Percentiles rank a stretch among this genome's conserved stretches.
Conservation (phyloP, 2,797 vertebrate species). For the Bucorvus abyssinicus region DNA sequence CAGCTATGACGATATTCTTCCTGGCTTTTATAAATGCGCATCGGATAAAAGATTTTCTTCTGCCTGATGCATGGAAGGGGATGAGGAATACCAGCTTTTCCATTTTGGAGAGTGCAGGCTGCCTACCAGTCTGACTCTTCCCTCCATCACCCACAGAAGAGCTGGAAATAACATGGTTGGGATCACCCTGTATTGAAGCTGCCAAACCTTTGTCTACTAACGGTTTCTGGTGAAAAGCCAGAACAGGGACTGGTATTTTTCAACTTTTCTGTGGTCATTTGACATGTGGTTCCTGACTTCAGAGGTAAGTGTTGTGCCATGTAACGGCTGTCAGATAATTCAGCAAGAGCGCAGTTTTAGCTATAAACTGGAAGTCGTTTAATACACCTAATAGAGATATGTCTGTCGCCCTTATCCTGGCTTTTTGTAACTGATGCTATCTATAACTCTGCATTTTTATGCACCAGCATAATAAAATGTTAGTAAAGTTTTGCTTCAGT, state of each 20-base stretch:
- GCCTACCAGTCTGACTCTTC: neutral
- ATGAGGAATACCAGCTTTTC: neutral
- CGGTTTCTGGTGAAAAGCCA: neutral
- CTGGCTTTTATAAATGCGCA: neutral
- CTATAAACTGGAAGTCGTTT: neutral
- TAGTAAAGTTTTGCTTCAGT: neutral
- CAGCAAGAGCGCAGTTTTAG: neutral
- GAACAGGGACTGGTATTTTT: neutral
- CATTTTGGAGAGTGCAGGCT: neutral
- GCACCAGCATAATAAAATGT: neutral
- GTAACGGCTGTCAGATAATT: neutral
- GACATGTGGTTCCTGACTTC: neutral
- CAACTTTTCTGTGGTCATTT: neutral
- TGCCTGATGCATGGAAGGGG: neutral
- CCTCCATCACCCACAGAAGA: neutral
- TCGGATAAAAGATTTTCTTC: neutral
- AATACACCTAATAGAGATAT: neutral
- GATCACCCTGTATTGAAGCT: neutral
- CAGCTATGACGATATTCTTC: neutral
- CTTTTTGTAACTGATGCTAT: neutral
- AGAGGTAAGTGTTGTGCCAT: neutral
- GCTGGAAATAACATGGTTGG: neutral
- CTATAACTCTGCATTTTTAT: neutral
- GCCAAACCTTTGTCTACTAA: neutral
- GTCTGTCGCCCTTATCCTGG: neutral